These are phyloP conservation scores for Peromyscus polionotus DNA, from an alignment of 2,113 vertebrate species.

Conservation along the genomic window DNA sequence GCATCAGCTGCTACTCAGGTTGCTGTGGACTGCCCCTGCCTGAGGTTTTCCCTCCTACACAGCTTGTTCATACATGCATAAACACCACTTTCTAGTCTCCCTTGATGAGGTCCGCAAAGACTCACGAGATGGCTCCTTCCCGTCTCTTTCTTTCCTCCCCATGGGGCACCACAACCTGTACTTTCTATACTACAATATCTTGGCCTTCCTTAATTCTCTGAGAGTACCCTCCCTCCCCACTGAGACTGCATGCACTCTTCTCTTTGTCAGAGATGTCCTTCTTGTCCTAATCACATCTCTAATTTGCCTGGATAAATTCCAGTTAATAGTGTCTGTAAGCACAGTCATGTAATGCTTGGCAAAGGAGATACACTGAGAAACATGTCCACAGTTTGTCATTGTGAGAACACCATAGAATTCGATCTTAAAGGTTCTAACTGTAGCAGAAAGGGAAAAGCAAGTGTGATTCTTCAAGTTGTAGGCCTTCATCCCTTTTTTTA, in stretches of 20 bases:
- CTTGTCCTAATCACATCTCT: background rate
- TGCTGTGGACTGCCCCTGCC: background rate
- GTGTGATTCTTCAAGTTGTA: background rate
- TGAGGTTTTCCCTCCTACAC: background rate
- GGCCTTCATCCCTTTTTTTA: background rate
- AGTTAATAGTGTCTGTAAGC: background rate
- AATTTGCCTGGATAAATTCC: background rate
- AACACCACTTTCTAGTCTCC: background rate
- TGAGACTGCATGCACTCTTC: background rate
- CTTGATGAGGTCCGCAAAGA: background rate
- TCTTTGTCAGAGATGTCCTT: background rate
- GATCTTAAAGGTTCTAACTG: background rate
- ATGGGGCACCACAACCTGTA: background rate
- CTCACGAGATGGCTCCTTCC: rapidly evolving
- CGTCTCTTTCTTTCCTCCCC: background rate
- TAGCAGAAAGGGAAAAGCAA: background rate
- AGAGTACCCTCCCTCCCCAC: no score
- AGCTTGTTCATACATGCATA: background rate
- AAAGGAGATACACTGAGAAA: background rate
- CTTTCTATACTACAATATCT: background rate
- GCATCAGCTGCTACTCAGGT: background rate
- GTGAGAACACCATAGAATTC: background rate
- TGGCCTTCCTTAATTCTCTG: background rate
- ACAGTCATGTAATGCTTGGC: background rate
- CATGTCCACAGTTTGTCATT: background rate